These are phyloP conservation scores for Ctena decussata DNA, from an alignment of 2,888 invertebrate genomes.

Conservation along the genomic window DNA sequence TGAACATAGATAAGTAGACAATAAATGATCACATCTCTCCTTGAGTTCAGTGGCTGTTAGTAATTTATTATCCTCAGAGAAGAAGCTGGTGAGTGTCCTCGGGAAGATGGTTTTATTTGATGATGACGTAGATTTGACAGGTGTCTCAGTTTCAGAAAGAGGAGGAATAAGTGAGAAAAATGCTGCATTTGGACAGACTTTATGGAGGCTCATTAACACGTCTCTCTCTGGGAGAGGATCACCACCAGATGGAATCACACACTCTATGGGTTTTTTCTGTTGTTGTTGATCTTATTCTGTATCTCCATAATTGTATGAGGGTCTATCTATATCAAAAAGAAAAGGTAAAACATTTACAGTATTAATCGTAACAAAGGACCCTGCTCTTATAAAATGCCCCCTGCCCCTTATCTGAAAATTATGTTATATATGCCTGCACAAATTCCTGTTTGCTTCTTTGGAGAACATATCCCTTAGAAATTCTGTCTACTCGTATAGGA, in stretches of 20 bases:
- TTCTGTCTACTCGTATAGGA: too few species aligned
- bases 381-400: too few species aligned
- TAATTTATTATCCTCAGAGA: background rate
- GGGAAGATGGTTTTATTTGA: background rate
- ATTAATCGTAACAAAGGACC: too few species aligned
- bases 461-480: too few species aligned
- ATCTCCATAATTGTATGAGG: slow-evolving; percentile 15
- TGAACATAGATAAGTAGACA: background rate
- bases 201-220: background rate
- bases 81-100: background rate
- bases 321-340: too few species aligned
- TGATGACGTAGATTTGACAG: too few species aligned
- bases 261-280: slow-evolving; percentile 19
- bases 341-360: too few species aligned
- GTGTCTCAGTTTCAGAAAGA: too few species aligned
- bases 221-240: slow-evolving; percentile 18
- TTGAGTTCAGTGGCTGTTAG: background rate
- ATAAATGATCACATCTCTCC: background rate
- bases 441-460: too few species aligned
- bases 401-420: too few species aligned
- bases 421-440: too few species aligned
- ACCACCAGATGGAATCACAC: background rate
- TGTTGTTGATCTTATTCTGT: background rate
- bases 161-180: slow-evolving; percentile 10
- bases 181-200: slow-evolving; percentile 6